Evolutionary conservation across 2,797 vertebrate species (phyloP), one percentile per base, ranked within the genome.

Genomic region (Chrysocyon brachyurus): DNA sequence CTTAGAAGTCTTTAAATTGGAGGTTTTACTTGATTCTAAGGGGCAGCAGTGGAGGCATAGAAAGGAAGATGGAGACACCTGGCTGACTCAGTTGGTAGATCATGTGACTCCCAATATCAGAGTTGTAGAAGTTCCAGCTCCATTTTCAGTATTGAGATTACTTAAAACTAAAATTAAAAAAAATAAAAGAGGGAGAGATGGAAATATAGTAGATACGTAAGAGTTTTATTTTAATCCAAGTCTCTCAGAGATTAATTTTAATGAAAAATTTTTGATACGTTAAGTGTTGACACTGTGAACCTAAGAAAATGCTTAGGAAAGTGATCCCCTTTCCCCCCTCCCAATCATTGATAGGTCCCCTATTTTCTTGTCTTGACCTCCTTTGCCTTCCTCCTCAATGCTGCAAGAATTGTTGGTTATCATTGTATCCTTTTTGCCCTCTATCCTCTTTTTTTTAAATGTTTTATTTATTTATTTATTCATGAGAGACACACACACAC

Each of bases 171-270:
- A 4, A 31, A 33, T 68, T 68, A 28, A 61, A 26, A 63, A 8
- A 49, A 28, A 31, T 17, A 26, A 63, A 12, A 63, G 46, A 46
- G 31, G 61, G 28, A n/a, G 40, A 75, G 73, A 52, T 15, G 8
- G 36, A 49, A 66, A 6, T 63, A 31, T 64, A 70, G 56, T 54
- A 40, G 28, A 66, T 87, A 36, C 12, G 0, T 6, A 6, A 59
- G 59, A 85, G n/a, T 12, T 66, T 89, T 96, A 46, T 94, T 84
- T 78, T 87, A 91, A 70, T 31, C 73, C 31, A 57, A 1, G 16
- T 91, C 46, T 84, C 52, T 22, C 86, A 46, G 64, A 91, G 79
- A 21, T 68, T 57, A 56, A 40, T 90, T 93, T 88, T 82, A 90
- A 78, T 75, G 26, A 36, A 79, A 63, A 56, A 83, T 16, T 49